Evolutionary conservation across 1,140 invertebrate species (phyloP).

Genomic region (Macrosteles quadrilineatus): DNA sequence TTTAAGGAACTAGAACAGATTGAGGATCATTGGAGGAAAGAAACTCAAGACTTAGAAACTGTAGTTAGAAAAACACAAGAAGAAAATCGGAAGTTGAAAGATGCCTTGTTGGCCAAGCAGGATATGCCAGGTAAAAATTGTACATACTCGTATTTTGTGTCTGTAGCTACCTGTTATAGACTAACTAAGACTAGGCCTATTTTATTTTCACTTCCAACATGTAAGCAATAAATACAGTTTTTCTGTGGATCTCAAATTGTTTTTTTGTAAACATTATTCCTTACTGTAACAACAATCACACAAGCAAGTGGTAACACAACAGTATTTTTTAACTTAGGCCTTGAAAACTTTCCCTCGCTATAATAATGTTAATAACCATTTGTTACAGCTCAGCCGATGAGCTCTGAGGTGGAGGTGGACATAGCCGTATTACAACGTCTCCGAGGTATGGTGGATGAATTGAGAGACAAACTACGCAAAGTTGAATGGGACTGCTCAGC

Average conservation of each 20-base stretch:
- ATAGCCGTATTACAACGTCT: conserved; percentile 77
- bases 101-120: conserved; percentile 52
- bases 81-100: conserved; percentile 81
- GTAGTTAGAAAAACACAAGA: conserved; percentile 85
- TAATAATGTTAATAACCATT: too few species aligned
- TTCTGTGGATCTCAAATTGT: not conserved
- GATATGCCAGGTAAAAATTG: conserved; percentile 21
- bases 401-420: conserved; percentile 67
- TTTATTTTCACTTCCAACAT: not conserved
- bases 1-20: conserved; percentile 88
- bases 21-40: conserved; percentile 91
- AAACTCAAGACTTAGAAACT: conserved; percentile 81
- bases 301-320: too few species aligned
- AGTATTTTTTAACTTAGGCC: too few species aligned
- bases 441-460: conserved; percentile 82
- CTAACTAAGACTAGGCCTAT: not conserved
- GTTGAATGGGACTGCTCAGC: conserved; percentile 78
- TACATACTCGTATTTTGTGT: not conserved
- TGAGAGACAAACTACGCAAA: conserved; percentile 76
- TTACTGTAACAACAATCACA: too few species aligned
- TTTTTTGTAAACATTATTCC: not conserved
- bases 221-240: not conserved
- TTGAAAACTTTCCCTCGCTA: too few species aligned
- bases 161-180: too few species aligned
- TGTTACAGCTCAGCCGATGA: conserved; percentile 36